Percentiles rank a stretch among this genome's conserved stretches.
Evolutionary conservation across 2,888 invertebrate species (phyloP).

Genomic region (Ctenicera cuprea): DNA sequence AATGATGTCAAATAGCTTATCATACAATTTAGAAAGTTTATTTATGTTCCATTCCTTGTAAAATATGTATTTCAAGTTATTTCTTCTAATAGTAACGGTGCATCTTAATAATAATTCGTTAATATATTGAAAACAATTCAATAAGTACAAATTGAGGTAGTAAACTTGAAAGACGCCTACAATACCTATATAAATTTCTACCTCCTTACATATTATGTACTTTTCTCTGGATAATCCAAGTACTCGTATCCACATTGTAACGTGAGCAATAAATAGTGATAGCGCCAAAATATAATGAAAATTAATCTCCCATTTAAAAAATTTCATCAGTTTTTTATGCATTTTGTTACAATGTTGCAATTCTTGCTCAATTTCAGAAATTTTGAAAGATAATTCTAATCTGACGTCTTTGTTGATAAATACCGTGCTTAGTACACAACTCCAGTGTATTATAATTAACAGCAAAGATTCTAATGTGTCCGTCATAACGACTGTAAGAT

Average conservation of each 20-base stretch:
- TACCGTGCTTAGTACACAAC: neutral
- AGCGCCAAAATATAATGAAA: neutral
- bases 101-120: neutral
- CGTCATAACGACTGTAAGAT: neutral
- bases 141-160: constrained; percentile 22
- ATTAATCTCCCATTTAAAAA: neutral
- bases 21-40: constrained; percentile 45
- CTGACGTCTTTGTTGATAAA: neutral
- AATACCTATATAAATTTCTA: constrained; percentile 16
- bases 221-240: neutral
- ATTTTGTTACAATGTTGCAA: neutral
- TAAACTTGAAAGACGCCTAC: constrained; percentile 11
- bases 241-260: neutral
- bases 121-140: neutral
- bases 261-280: neutral
- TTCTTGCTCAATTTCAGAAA: neutral
- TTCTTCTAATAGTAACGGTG: neutral
- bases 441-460: neutral
- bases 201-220: constrained; percentile 5
- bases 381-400: neutral
- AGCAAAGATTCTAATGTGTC: constrained; percentile 13
- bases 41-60: neutral
- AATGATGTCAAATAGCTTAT: constrained; percentile 49
- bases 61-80: neutral
- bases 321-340: no score